Conservation (phyloP, 2,113 vertebrate species). For the Sander lucioperca region DNA sequence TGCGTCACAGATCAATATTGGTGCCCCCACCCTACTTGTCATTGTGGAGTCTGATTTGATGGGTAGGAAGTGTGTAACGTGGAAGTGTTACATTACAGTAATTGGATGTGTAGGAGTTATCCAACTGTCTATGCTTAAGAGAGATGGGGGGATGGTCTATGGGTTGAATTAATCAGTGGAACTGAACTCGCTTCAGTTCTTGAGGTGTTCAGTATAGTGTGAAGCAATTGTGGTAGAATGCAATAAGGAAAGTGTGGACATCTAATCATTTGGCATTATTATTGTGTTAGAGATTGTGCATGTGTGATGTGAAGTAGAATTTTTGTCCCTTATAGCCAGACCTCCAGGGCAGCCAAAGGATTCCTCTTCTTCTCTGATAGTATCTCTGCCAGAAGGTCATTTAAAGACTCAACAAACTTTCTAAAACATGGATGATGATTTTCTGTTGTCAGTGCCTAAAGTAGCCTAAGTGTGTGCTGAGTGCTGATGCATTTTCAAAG, state of each 20-base stretch:
- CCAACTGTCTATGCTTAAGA: neutral
- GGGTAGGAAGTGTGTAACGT: neutral
- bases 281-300: neutral
- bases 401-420: neutral
- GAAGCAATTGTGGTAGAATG: neutral
- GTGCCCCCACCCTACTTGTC: constrained; percentile 1
- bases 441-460: neutral
- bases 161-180: neutral
- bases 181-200: neutral
- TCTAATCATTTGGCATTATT: neutral
- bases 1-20: constrained; percentile 29
- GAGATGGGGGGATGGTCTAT: neutral
- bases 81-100: neutral
- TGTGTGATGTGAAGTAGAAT: neutral
- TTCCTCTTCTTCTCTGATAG: neutral
- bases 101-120: constrained; percentile 3
- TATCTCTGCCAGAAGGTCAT: neutral
- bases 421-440: neutral
- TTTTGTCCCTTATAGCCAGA: neutral
- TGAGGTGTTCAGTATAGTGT: neutral
- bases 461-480: neutral
- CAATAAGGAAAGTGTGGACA: neutral
- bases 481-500: neutral
- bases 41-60: constrained; percentile 8
- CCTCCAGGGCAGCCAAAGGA: neutral